A percentile compares a stretch with the other conserved stretches of the same genome.
Conservation (phyloP, 2,113 vertebrate genomes). For the Proteles cristata region DNA sequence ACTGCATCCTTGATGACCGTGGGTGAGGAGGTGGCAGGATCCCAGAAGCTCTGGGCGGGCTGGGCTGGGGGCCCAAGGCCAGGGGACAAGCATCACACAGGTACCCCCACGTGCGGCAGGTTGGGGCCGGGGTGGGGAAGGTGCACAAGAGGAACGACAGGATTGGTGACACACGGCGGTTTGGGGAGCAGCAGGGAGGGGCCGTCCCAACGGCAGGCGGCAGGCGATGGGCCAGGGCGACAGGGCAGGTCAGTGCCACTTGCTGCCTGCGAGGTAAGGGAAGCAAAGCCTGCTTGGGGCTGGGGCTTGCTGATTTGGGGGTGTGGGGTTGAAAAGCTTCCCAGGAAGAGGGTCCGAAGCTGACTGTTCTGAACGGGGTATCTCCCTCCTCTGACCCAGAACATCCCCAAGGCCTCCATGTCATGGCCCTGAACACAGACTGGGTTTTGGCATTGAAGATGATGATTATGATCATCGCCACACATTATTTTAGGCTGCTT, state of each 20-base stretch:
- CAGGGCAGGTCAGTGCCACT: not conserved
- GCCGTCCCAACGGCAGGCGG: rapidly evolving
- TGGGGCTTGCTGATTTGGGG: not conserved
- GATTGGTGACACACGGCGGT: rapidly evolving
- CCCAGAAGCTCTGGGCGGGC: not conserved
- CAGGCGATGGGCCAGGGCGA: too few relatives aligned
- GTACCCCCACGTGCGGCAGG: not conserved
- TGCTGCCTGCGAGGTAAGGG: not conserved
- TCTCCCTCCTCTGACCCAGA: not conserved
- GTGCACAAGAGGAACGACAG: not conserved
- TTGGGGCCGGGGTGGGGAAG: too few relatives aligned
- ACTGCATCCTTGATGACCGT: not conserved
- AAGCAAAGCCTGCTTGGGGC: not conserved
- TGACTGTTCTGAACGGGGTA: rapidly evolving
- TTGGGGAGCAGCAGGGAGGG: not conserved
- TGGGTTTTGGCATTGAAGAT: not conserved
- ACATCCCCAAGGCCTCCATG: rapidly evolving
- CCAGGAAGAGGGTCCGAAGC: not conserved
- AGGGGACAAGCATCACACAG: not conserved
- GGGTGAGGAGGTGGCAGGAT: not conserved
- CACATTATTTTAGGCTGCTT: not conserved
- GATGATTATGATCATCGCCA: not conserved
- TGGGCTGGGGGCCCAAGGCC: not conserved
- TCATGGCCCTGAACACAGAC: too few relatives aligned
- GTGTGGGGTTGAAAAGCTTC: rapidly evolving